Evolutionary conservation across 2,113 vertebrate genomes (phyloP), one percentile per base, ranked within the genome.

Genomic region (Paedocypris sp.): DNA sequence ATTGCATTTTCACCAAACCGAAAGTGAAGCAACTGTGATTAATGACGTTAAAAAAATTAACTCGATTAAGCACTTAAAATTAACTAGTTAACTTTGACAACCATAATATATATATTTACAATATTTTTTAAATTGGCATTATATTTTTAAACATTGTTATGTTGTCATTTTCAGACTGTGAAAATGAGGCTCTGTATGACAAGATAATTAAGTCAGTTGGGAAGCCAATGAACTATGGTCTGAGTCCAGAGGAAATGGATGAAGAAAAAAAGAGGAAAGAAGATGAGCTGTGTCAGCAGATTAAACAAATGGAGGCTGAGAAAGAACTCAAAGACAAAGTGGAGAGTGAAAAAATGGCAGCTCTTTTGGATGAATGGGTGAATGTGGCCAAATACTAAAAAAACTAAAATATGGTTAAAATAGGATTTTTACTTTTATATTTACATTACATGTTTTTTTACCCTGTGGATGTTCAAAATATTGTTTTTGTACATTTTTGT

Each of bases 311-410:
- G 53, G 77, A 75, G 3, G 82, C 75, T 0, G 83, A 88, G 26
- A 79, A 20, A 15, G 82, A 86, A 56, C 52, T 1, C 12, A 77
- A 41, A 57, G 88, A 91, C 28, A 77, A 81, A 2, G 29, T 83
- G 6, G 85, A 87, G 23, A 75, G 71, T 2, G 84, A 83, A 0
- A 82, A 87, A 76, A 90, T 79, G 77, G 46, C 76, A 0, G 78
- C 82, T 7, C 82, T 85, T 36, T 86, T 85, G 71, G 85, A 91
- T 69, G 85, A 90, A 49, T 95, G 93, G 94, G 94, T 98, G 79
- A 67, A 32, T 45, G 32, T 43, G 13, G 7, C 41, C 41, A 26
- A 9, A 19, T 35, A n/a, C 16, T 46, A 2, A 35, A 15, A 15
- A 26, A 26, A 28, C 7, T 4, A 6, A 2, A n/a, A 23, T 36